These are phyloP conservation scores for Eretmocerus hayati DNA, from an alignment of 2,888 invertebrate genomes.

Conservation along the genomic window DNA sequence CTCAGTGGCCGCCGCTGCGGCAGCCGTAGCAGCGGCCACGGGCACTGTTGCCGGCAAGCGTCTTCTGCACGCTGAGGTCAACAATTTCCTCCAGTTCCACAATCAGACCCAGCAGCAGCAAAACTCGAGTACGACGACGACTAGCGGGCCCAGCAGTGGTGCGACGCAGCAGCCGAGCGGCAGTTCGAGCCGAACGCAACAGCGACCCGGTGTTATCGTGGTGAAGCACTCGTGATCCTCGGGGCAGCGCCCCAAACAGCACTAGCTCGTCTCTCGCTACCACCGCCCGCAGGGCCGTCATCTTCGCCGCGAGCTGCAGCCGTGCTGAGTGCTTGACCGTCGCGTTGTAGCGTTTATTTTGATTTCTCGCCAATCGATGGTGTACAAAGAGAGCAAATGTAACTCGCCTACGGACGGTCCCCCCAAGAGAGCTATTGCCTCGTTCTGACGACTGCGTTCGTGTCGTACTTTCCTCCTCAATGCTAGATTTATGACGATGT, in stretches of 20 bases:
- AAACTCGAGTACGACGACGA: constrained; percentile 55
- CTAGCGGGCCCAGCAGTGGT: constrained; percentile 47
- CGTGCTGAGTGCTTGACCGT: neutral
- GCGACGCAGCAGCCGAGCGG: constrained; percentile 50
- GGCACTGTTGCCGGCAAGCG: constrained; percentile 51
- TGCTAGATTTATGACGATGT: no score
- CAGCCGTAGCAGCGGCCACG: constrained; percentile 26
- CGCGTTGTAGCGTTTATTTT: no score
- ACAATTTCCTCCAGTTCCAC: constrained; percentile 59
- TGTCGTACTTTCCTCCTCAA: no score
- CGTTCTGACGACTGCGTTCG: no score
- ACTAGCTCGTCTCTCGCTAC: constrained; percentile 14
- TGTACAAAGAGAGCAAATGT: neutral
- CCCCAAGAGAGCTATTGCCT: no score
- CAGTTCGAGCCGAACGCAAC: constrained; percentile 47
- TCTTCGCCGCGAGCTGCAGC: no score
- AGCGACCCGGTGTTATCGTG: constrained; percentile 82
- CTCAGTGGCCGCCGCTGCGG: constrained; percentile 20
- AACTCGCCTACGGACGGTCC: no score
- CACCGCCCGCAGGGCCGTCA: neutral
- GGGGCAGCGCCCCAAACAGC: constrained; percentile 30
- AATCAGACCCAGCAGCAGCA: constrained; percentile 49
- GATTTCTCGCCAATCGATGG: no score
- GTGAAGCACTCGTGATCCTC: constrained; percentile 66
- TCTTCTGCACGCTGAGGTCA: constrained; percentile 54